Evolutionary conservation across 53 echinoderm and acorn worm species (phyloP).

Genomic region (Actinopyga echinites): DNA sequence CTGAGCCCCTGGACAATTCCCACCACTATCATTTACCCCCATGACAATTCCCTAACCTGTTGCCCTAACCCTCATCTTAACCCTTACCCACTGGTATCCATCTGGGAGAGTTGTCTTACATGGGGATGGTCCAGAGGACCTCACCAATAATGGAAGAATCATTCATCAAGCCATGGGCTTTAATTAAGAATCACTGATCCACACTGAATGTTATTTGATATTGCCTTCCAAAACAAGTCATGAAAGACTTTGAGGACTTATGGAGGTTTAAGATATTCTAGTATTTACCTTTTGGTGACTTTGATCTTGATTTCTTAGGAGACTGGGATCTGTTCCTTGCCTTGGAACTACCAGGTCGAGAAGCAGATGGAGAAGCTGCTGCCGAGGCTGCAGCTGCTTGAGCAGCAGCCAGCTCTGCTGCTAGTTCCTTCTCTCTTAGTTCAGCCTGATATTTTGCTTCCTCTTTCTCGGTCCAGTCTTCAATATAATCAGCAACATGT

Average conservation of each 20-base stretch:
- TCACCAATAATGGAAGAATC: too few relatives aligned
- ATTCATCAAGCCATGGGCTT: too few relatives aligned
- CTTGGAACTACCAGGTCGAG: conserved; percentile 85
- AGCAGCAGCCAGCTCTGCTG: conserved; percentile 68
- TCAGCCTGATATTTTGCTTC: conserved; percentile 81
- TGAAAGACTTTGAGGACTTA: neutral
- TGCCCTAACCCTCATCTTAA: too few relatives aligned
- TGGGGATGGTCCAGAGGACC: too few relatives aligned
- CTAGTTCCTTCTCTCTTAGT: conserved; percentile 69
- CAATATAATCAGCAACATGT: conserved; percentile 77
- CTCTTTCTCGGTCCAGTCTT: conserved; percentile 73
- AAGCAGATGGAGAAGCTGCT: conserved; percentile 63
- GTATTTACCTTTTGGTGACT: conserved; percentile 85
- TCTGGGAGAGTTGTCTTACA: too few relatives aligned
- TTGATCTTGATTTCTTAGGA: conserved; percentile 92
- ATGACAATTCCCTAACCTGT: too few relatives aligned
- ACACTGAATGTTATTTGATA: neutral
- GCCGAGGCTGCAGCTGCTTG: conserved; percentile 47
- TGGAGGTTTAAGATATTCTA: neutral
- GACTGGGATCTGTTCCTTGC: conserved; percentile 70
- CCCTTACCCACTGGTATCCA: too few relatives aligned
- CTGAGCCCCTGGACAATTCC: too few relatives aligned
- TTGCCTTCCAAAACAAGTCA: neutral
- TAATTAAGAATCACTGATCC: too few relatives aligned
- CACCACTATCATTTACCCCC: too few relatives aligned